A percentile compares a stretch with the other conserved stretches of the same genome.
Conservation (phyloP, 92 coral and sea anemone genomes). For the Porites cylindrica region DNA sequence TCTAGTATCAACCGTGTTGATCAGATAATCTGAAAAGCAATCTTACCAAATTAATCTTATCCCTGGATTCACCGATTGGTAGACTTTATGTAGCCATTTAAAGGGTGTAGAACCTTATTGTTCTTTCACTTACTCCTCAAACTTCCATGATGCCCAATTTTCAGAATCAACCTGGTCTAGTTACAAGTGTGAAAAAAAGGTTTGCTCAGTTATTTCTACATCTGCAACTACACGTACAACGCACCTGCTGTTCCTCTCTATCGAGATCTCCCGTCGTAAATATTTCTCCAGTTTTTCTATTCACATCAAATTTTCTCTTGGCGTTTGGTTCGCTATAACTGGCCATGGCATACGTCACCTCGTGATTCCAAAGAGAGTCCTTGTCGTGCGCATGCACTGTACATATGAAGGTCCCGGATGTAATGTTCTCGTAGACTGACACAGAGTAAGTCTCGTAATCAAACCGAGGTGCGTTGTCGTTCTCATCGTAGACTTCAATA, state of each 20-base stretch:
- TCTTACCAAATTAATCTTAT: too few relatives aligned
- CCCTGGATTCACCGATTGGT: too few relatives aligned
- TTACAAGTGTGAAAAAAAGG: not conserved
- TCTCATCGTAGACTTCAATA: constrained; percentile 45
- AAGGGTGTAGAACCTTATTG: too few relatives aligned
- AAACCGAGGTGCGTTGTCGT: constrained; percentile 57
- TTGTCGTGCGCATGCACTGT: constrained; percentile 55
- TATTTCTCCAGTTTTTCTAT: constrained; percentile 43
- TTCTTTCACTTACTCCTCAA: too few relatives aligned
- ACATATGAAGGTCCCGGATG: constrained; percentile 43
- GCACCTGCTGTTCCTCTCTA: constrained; percentile 58
- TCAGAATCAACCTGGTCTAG: not conserved
- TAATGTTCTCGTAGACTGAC: constrained; percentile 51
- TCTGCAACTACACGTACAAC: not conserved
- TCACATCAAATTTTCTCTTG: constrained; percentile 38
- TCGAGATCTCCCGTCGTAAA: constrained; percentile 52
- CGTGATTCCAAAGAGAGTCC: constrained; percentile 25
- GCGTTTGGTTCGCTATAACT: constrained; percentile 38
- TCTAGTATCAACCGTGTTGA: not conserved
- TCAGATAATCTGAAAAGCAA: too few relatives aligned
- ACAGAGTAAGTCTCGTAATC: constrained; percentile 39
- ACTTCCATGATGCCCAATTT: too few relatives aligned
- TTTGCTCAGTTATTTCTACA: not conserved
- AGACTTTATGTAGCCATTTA: too few relatives aligned
- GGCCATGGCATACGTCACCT: constrained; percentile 42